phyloP scores from a whole-genome alignment of 2,797 vertebrate genomes.

The Pitangus sulphuratus region DNA sequence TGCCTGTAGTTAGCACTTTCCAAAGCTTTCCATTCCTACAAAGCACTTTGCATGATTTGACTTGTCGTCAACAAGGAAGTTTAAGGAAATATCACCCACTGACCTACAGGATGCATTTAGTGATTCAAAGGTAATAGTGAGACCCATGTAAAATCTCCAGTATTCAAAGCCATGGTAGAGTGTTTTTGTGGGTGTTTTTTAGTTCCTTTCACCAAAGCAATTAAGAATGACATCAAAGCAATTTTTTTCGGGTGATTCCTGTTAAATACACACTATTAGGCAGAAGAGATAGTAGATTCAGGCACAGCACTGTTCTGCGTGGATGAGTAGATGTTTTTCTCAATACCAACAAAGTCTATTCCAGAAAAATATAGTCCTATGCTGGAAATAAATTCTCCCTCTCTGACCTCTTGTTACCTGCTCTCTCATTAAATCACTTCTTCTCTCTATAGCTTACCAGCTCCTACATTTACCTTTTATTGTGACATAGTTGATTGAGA shows the following conservation, averaged over 20 bases:
- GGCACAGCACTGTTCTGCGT: background rate
- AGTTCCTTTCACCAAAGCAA: background rate
- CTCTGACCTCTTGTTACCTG: background rate
- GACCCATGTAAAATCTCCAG: background rate
- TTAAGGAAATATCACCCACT: background rate
- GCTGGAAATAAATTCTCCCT: background rate
- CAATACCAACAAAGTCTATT: background rate
- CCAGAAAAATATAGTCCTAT: background rate
- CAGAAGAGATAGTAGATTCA: background rate
- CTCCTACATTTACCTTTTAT: background rate
- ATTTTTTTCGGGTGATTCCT: background rate
- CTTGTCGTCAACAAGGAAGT: rapidly evolving
- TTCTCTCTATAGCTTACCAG: background rate
- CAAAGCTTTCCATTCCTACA: background rate
- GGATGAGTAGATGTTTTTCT: background rate
- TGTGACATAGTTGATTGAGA: background rate
- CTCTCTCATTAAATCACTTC: background rate
- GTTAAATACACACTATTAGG: background rate
- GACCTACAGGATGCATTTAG: background rate
- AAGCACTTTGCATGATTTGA: background rate
- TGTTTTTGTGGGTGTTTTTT: rapidly evolving
- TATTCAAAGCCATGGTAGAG: background rate
- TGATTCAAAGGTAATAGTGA: background rate
- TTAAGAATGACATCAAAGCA: background rate
- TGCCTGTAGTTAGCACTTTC: background rate